Evolutionary conservation across 2,797 vertebrate species (phyloP).

Genomic region (Antrozous pallidus): DNA sequence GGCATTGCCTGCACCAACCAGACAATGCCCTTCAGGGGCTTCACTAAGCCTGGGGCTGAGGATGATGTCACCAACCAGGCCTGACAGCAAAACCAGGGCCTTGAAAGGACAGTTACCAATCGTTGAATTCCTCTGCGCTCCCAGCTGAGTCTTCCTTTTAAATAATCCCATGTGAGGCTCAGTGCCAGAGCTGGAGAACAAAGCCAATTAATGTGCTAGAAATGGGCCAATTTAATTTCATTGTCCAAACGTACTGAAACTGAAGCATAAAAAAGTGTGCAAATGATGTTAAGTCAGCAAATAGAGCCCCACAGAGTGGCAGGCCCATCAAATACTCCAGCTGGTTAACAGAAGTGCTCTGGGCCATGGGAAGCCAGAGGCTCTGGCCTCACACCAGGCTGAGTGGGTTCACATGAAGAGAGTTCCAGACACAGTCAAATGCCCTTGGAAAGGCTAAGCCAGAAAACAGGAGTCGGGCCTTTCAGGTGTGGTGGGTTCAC

Average conservation of each 20-base stretch:
- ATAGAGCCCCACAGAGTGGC: constrained; percentile 19
- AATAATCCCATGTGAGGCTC: constrained; percentile 4
- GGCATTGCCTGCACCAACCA: background rate
- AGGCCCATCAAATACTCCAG: constrained; percentile 29
- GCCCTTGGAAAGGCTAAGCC: background rate
- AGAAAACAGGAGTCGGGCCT: background rate
- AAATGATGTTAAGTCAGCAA: constrained; percentile 60
- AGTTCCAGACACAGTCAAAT: background rate
- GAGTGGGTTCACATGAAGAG: background rate
- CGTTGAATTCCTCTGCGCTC: background rate
- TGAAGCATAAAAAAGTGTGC: constrained; percentile 58
- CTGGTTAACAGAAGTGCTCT: constrained; percentile 11
- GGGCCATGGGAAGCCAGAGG: background rate
- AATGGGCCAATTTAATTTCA: constrained; percentile 61
- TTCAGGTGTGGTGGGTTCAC: background rate
- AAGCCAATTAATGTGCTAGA: constrained; percentile 48
- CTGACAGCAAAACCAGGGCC: background rate
- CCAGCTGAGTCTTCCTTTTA: constrained; percentile 39
- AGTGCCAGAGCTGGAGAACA: constrained; percentile 54
- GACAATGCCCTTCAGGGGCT: background rate
- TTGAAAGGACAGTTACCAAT: background rate
- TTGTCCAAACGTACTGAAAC: constrained; percentile 55
- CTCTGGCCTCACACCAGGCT: background rate
- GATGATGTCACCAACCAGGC: background rate
- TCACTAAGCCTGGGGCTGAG: background rate